Evolutionary conservation across 2,797 vertebrate genomes (phyloP), one percentile per base, ranked within the genome.

Genomic region (Ptychadena robeensis): DNA sequence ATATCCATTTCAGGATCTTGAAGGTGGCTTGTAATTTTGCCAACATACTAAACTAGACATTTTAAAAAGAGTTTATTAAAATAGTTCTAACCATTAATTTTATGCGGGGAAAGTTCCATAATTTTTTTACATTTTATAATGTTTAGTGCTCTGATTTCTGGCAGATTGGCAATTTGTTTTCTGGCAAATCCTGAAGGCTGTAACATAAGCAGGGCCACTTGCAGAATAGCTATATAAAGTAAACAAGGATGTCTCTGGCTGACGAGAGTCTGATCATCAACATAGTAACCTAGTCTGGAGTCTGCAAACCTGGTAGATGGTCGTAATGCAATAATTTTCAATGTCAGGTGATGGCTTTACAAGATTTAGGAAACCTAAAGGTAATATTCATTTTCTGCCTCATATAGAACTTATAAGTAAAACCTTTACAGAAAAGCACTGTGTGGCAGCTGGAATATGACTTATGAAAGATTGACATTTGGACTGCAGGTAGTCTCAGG

Each of bases 1-100:
- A 74, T 74, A 81, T 81, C 59, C 28, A 71, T 77, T 82, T 77
- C 73, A 77, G 48, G 34, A 76, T 69, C 65, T 70, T 68, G 59
- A n/a, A 32, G 53, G 28, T 61, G 37, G 27, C 53, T 70, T 63
- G 61, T 34, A 22, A 30, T 48, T 65, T 71, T 71, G 57, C 73
- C 81, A 77, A 40, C 10, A 34, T 57, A 28, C 34, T 69, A 59
- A 68, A 68, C 31, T n/a, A 65, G 44, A 35, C 4, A 37, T 10
- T 34, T n/a, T 25, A 7, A 67, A 66, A 48, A 78, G 31, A 35
- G 65, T 67, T 67, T 25, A 32, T 35, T 32, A 68, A 18, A 34
- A 27, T 27, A 66, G 66, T 18, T 5, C 2, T 37, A 30, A 35
- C 31, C 64, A 18, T 65, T 27, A 32, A 15, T n/a, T n/a, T 65